These are phyloP conservation scores for Chunga burmeisteri DNA, from an alignment of 2,113 vertebrate genomes.

Conservation along the genomic window DNA sequence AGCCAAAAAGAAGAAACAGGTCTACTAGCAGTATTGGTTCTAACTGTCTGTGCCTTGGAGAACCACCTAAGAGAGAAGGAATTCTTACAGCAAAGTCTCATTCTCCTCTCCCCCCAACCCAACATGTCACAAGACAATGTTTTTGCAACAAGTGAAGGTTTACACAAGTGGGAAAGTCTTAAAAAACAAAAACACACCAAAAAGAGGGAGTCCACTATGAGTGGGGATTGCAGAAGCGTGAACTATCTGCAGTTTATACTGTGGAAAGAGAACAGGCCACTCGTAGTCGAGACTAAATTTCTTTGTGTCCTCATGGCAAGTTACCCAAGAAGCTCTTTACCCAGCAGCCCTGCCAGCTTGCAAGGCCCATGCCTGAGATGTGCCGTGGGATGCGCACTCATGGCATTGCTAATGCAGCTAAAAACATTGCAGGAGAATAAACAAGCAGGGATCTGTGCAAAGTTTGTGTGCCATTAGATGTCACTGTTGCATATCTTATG, in stretches of 20 bases:
- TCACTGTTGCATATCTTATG: slow-evolving; percentile 53
- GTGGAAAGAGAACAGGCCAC: background rate
- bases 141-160: background rate
- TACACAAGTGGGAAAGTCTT: background rate
- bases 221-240: background rate
- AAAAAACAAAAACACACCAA: background rate
- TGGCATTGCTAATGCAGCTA: accelerated
- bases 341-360: background rate
- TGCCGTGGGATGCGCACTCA: accelerated
- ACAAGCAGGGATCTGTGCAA: background rate
- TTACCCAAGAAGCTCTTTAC: background rate
- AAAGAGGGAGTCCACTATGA: background rate
- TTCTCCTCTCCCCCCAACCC: background rate
- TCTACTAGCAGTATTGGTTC: background rate
- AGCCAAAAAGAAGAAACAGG: background rate
- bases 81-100: background rate
- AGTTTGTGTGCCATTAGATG: slow-evolving; percentile 50
- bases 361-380: background rate
- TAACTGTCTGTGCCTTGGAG: background rate
- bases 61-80: background rate
- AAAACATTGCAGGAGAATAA: background rate
- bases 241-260: background rate
- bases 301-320: background rate
- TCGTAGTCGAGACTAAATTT: background rate
- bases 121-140: background rate